phyloP scores from a whole-genome alignment of 2,797 vertebrate genomes.

The Periophthalmus magnuspinnatus region DNA sequence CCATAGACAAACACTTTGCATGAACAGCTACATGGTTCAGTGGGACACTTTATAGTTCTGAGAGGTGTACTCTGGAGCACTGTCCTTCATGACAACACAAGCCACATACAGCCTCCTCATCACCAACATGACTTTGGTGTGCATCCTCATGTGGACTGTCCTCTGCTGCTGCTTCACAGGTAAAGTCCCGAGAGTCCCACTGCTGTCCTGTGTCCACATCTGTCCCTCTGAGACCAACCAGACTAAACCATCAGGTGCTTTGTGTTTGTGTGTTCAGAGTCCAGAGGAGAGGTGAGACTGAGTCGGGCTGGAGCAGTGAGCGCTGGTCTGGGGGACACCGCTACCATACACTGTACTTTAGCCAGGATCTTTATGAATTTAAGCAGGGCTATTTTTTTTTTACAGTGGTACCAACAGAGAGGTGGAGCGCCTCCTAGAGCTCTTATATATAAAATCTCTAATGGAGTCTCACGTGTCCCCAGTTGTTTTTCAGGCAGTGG shows the following conservation, averaged over 20 bases:
- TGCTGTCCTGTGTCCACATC: conserved; percentile 20
- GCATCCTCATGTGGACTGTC: conserved; percentile 12
- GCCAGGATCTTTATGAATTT: too few relatives aligned
- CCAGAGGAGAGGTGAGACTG: conserved; percentile 6
- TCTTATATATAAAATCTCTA: too few relatives aligned
- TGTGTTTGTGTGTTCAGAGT: conserved; percentile 14
- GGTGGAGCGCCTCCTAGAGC: too few relatives aligned
- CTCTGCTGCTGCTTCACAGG: conserved; percentile 27
- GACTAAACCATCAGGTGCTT: conserved; percentile 18
- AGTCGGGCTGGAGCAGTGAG: not conserved
- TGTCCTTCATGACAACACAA: conserved; percentile 31
- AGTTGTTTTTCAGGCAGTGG: conserved; percentile 28
- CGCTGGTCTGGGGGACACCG: too few relatives aligned
- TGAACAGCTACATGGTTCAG: conserved; percentile 30
- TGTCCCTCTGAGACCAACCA: conserved; percentile 23
- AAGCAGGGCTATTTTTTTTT: too few relatives aligned
- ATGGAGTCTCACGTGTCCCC: too few relatives aligned
- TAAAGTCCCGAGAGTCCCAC: conserved; percentile 28
- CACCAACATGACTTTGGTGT: conserved; percentile 15
- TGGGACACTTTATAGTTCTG: conserved; percentile 33
- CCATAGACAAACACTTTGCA: conserved; percentile 33
- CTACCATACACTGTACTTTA: too few relatives aligned
- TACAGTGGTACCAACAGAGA: too few relatives aligned
- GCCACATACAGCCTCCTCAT: too few relatives aligned
- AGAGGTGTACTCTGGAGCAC: conserved; percentile 12